Evolutionary conservation across 2,888 invertebrate genomes (phyloP), one percentile per base, ranked within the genome.

Genomic region (Aspidapion aeneum): DNA sequence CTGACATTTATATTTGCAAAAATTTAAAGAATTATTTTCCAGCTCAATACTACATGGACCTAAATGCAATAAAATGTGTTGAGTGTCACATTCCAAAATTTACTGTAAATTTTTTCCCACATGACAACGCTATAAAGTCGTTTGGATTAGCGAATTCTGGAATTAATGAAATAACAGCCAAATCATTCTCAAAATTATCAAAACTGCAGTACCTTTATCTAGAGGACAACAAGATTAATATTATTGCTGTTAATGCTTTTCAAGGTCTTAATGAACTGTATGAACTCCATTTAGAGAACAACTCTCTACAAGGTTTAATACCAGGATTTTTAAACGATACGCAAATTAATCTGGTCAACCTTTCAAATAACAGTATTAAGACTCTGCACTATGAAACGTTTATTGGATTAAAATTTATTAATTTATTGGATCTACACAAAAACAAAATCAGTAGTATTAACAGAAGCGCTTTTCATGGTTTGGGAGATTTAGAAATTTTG

Each of bases 251-350:
- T 35, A 69, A 73, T 9, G 78, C 78, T 9, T 79, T 79, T 61
- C 57, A 65, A n/a, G 76, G 76, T 1, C 64, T 78, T 21, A 68
- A 72, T 21, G 73, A 76, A 63, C 67, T 79, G 1, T 75, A 73
- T 61, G 75, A 77, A 63, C 61, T 79, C 0, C 72, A 77, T 67
- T 67, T 79, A 35, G 72, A 75, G 54, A 55, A 75, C 60, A 79
- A 79, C 61, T 52, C 67, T 17, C 58, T 79, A 1, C 58, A 21
- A 19, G 67, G 71, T 21, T 59, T 78, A 58, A 67, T 62, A 1
- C 71, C 71, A 3, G 74, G 75, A 20, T 75, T 77, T 64, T 62
- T 78, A 18, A 72, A 70, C 21, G 76, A 73, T 16, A 21, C 76
- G 0, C 73, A 75, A 66, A 72, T 70, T 2, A 77, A 70, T 62